phyloP scores from a whole-genome alignment of 2,797 vertebrate genomes.

The Sarcoramphus papa region DNA sequence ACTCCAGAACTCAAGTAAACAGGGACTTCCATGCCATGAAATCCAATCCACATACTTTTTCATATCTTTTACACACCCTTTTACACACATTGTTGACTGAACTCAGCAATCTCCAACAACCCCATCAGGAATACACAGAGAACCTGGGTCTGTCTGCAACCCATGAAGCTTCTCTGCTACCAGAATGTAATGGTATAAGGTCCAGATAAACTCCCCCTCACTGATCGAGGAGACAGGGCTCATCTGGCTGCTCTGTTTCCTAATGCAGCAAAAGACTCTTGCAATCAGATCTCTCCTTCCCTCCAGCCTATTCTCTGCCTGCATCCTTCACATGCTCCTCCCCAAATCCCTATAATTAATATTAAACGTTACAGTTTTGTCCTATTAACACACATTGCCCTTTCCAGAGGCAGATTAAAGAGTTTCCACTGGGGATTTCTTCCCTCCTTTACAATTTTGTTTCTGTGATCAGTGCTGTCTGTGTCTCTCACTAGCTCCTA shows the following conservation, averaged over 20 bases:
- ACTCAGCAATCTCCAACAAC: background rate
- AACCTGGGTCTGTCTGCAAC: background rate
- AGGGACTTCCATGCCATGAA: background rate
- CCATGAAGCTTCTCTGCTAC: background rate
- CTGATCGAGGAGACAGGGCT: background rate
- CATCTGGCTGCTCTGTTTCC: background rate
- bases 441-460: slow-evolving; percentile 43
- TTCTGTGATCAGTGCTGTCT: slow-evolving; percentile 56
- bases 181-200: background rate
- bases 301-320: background rate
- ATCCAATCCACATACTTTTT: background rate
- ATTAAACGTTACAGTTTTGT: slow-evolving; percentile 59
- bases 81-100: background rate
- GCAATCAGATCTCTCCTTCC: background rate
- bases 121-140: background rate
- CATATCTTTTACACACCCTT: background rate
- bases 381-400: slow-evolving; percentile 63
- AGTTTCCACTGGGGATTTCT: slow-evolving; percentile 43
- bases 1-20: background rate
- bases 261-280: background rate
- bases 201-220: background rate
- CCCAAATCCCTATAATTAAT: slow-evolving; percentile 51
- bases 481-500: slow-evolving; percentile 34
- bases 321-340: background rate
- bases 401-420: slow-evolving; percentile 64